Conservation (phyloP, 2,113 vertebrate species). For the Carettochelys insculpta region DNA sequence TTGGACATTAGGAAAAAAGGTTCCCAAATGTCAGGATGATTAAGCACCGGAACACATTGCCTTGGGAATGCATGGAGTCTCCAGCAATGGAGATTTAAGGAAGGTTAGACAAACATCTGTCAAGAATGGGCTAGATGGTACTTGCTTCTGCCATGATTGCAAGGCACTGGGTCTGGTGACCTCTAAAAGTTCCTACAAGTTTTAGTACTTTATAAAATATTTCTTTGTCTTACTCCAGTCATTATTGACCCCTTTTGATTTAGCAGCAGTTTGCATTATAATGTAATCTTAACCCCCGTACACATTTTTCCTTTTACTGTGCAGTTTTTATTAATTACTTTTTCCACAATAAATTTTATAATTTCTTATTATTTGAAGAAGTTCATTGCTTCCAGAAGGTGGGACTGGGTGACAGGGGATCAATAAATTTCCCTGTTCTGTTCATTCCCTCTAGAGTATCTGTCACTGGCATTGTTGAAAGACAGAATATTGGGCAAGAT, state of each 20-base stretch:
- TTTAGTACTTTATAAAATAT: no score
- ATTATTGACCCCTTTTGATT: not conserved
- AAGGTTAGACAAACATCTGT: no score
- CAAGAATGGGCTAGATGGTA: no score
- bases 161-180: no score
- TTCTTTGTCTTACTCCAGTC: not conserved
- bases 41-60: no score
- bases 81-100: no score
- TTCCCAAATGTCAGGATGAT: no score
- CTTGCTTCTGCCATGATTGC: no score
- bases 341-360: not conserved
- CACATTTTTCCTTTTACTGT: no score
- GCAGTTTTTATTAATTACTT: not conserved
- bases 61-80: no score
- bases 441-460: not conserved
- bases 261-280: not conserved
- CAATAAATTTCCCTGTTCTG: not conserved
- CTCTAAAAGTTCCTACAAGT: no score
- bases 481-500: not conserved
- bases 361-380: not conserved
- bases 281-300: fast-evolving
- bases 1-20: no score
- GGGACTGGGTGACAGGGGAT: not conserved
- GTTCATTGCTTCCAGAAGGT: not conserved
- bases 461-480: not conserved